Evolutionary conservation across 2,888 invertebrate species (phyloP).

Genomic region (Therioaphis trifolii): DNA sequence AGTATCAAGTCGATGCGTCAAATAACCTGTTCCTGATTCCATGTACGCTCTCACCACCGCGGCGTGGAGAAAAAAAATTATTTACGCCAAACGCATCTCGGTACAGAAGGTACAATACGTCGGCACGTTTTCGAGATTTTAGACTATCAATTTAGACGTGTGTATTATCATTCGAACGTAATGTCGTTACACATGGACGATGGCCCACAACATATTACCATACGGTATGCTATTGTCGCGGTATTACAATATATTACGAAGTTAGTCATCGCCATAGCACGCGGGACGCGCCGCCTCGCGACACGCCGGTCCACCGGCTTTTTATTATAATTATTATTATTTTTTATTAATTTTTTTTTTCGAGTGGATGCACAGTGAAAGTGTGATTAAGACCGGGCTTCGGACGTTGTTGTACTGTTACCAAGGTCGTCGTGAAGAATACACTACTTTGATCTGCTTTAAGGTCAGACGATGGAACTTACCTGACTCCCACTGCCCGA

Average conservation of each 20-base stretch:
- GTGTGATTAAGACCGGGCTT: constrained; percentile 8
- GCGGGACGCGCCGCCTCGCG: no score
- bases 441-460: constrained; percentile 19
- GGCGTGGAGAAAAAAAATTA: not conserved
- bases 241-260: no score
- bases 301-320: not conserved
- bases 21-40: not conserved
- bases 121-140: no score
- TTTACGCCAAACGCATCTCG: not conserved
- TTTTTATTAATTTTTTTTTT: not conserved
- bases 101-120: no score
- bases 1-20: not conserved
- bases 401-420: constrained; percentile 29
- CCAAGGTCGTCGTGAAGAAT: constrained; percentile 41
- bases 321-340: not conserved
- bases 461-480: constrained; percentile 50
- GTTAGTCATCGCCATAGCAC: no score
- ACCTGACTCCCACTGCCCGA: constrained; percentile 48
- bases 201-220: no score
- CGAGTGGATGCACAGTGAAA: constrained; percentile 21
- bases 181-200: no score
- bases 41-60: not conserved
- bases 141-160: no score
- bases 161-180: no score
- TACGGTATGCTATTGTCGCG: no score